These are phyloP conservation scores for Ecliptopera silaceata DNA, from an alignment of 2,888 invertebrate species.

Conservation along the genomic window DNA sequence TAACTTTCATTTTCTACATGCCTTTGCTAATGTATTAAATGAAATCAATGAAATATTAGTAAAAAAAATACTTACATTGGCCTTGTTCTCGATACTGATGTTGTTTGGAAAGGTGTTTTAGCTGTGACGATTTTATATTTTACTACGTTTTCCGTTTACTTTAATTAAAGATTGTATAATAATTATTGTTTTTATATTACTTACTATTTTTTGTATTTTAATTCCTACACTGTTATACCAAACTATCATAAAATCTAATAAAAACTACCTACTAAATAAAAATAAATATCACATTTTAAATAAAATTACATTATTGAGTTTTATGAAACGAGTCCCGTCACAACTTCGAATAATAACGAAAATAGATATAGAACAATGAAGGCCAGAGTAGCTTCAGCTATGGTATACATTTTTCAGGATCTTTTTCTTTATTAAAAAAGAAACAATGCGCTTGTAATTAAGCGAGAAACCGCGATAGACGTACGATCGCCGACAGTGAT, in stretches of 20 bases:
- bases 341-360: conserved; percentile 76
- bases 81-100: conserved; percentile 14
- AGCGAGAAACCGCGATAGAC: conserved; percentile 45
- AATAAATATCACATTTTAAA: conserved; percentile 67
- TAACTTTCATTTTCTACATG: too few species aligned
- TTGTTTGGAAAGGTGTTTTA: conserved; percentile 11
- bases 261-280: conserved; percentile 29
- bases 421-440: conserved; percentile 45
- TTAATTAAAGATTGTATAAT: neutral
- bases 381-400: conserved; percentile 76
- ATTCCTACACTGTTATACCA: neutral
- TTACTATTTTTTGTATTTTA: neutral
- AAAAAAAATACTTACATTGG: conserved; percentile 14
- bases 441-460: conserved; percentile 39
- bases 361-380: conserved; percentile 74
- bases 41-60: neutral
- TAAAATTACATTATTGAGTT: conserved; percentile 38
- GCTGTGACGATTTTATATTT: neutral
- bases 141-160: neutral
- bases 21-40: neutral
- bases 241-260: conserved; percentile 42
- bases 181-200: neutral
- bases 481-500: conserved; percentile 61
- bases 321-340: conserved; percentile 72
- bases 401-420: conserved; percentile 68